Evolutionary conservation across 2,113 vertebrate species (phyloP), one percentile per base, ranked within the genome.

Genomic region (Tursiops truncatus): DNA sequence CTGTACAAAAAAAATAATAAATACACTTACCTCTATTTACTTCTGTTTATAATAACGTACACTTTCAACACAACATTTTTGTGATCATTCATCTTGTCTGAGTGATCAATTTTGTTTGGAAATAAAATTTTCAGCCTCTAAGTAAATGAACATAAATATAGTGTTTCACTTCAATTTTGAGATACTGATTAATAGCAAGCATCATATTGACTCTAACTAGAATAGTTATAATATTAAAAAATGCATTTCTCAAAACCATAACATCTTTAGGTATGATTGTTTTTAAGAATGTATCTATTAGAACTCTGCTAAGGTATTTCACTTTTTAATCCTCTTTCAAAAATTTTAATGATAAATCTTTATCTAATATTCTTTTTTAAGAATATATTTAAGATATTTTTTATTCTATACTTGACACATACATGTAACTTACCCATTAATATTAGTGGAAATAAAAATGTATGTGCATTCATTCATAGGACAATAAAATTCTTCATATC

Each of bases 381-480:
- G 95, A 23, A 17, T 53, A 17, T 53, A 53, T 53, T 53, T 53
- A 53, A 53, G 15, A 6, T 53, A 53, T 53, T 53, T 6, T 97
- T 98, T 97, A 97, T 97, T 98, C 76, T 98, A 79, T 90, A 97
- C 83, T 96, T 98, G 97, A 97, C 96, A 97, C n/a, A 93, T 89
- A 92, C 17, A 33, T 97, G 93, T 96, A 98, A 97, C 74, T 98
- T 65, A 95, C 76, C 93, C 86, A 94, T 97, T 98, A 98, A 98
- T 96, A 98, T 97, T 97, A 97, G 96, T 87, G 79, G 70, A 95
- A 98, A 96, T 95, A 92, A 98, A 98, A 98, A 98, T 98, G 98
- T 98, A 98, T 98, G 93, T 98, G 87, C 84, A 96, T 94, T 96
- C 96, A 95, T 92, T 94, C 86, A 96, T 84, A 97, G 58, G 47